These are phyloP conservation scores for Eurois occulta DNA, from an alignment of 2,888 invertebrate species.

Conservation along the genomic window DNA sequence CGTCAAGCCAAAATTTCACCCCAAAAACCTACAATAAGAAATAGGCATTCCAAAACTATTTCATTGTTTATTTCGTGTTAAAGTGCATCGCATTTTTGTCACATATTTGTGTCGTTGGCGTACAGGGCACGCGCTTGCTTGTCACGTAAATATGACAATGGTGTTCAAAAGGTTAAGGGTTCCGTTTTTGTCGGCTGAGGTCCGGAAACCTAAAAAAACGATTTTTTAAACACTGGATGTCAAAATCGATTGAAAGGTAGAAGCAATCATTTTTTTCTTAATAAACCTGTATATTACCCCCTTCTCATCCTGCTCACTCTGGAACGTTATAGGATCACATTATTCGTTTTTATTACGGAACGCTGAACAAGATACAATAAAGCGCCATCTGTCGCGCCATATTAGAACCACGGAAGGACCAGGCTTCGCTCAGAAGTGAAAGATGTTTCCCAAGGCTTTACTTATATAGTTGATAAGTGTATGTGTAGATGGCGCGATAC, in stretches of 20 bases:
- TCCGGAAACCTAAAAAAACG: no score
- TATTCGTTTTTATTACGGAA: neutral
- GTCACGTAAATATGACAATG: no score
- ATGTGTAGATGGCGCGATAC: constrained; percentile 23
- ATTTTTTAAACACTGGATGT: neutral
- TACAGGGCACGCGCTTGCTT: no score
- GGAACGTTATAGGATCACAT: neutral
- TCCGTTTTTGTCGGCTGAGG: no score
- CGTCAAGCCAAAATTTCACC: no score
- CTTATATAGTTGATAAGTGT: rapidly evolving
- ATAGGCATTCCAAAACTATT: no score
- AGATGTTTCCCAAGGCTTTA: neutral
- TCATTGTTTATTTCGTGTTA: no score
- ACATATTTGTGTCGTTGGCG: no score
- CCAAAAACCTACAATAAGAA: no score
- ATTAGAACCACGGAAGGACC: constrained; percentile 3
- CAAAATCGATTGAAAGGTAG: neutral
- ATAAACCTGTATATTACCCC: neutral
- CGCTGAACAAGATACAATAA: neutral
- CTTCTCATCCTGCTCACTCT: neutral
- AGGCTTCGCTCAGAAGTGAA: neutral
- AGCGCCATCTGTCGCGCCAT: constrained; percentile 21
- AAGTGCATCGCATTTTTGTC: no score
- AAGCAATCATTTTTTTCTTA: neutral
- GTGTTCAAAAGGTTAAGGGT: no score